Conservation (phyloP, 2,797 vertebrate genomes). For the Enteromius afrohamiltoni region DNA sequence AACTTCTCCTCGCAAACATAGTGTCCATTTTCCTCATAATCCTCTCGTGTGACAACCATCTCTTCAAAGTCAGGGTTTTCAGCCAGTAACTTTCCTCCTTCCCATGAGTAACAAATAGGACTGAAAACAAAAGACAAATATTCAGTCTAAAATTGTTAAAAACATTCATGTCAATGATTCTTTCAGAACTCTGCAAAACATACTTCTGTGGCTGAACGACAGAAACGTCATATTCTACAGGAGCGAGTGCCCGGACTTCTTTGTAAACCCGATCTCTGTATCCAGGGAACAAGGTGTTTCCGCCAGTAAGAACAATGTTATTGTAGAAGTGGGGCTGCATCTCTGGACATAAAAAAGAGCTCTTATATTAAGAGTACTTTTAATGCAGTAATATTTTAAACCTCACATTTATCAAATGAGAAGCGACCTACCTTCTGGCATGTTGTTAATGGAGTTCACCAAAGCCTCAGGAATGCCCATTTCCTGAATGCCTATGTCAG, state of each 20-base stretch:
- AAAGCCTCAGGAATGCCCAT: slow-evolving; percentile 96
- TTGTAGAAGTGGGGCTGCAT: slow-evolving; percentile 99
- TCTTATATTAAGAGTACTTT: not conserved
- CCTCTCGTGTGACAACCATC: slow-evolving; percentile 94
- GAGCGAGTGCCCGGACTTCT: slow-evolving; percentile 90
- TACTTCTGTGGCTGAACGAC: slow-evolving; percentile 90
- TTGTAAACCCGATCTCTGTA: slow-evolving; percentile 92
- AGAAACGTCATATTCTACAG: slow-evolving; percentile 89
- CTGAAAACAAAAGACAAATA: slow-evolving; percentile 71
- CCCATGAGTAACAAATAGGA: slow-evolving; percentile 92
- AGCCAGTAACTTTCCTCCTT: slow-evolving; percentile 94
- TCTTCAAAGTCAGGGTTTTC: slow-evolving; percentile 95
- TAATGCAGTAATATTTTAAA: not conserved
- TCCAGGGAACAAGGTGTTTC: slow-evolving; percentile 89
- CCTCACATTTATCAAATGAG: not conserved
- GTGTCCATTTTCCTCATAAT: slow-evolving; percentile 98
- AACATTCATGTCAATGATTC: not conserved
- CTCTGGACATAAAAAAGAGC: slow-evolving; percentile 74
- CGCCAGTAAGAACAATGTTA: slow-evolving; percentile 95
- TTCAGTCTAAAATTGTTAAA: not conserved
- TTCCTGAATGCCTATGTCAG: slow-evolving; percentile 97
- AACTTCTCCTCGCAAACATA: slow-evolving; percentile 96
- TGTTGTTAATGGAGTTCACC: slow-evolving; percentile 88
- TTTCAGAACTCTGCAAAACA: slow-evolving; percentile 63
- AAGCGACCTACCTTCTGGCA: slow-evolving; percentile 86